Base-by-base conservation (phyloP, 1,140 invertebrate genomes). In the Drosophila tsacasi region DNA sequence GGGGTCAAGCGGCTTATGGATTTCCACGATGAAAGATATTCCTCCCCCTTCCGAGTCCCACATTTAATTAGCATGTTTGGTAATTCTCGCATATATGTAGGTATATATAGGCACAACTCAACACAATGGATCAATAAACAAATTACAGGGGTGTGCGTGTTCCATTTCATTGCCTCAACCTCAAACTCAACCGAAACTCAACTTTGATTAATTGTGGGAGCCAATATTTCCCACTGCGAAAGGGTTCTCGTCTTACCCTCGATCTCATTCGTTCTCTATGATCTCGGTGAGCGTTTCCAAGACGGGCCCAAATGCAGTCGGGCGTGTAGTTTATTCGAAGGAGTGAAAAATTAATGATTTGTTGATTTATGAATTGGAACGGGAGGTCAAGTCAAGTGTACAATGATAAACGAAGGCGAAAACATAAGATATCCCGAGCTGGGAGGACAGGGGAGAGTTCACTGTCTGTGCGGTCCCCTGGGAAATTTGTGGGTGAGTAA, bases 311-410 rank as follows among this genome's bases (percentile, higher is more conserved):
- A 59, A 64, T 65, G 52, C 63, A 79, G 61, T 69, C 55, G 47
- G 42, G 44, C 62, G 60, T 84, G 60, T 39, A 44, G 57, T 39
- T 62, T 65, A 27, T 49, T 39, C 37, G 74, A 59, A 79, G 86
- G 74, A 89, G 85, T 90, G 75, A 79, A 90, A 81, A 90, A 91
- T 91, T 91, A 91, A 91, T 91, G 89, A 89, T 91, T 89, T 91
- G 89, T 91, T 91, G 89, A 91, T 91, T 91, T 91, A 91, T 91
- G 90, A 91, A 91, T 91, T 85, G 89, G 71, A 72, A 80, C 68
- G 75, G 71, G 75, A 78, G 83, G 81, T 89, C 81, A 84, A 87
- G 89, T 91, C 89, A 91, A 91, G 89, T 91, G 89, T 78, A 91
- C 73, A 74, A 81, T 81, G 82, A 80, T 66, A 75, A 80, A 73